Evolutionary conservation across 2,113 vertebrate species (phyloP).

Genomic region (Saguinus midas): DNA sequence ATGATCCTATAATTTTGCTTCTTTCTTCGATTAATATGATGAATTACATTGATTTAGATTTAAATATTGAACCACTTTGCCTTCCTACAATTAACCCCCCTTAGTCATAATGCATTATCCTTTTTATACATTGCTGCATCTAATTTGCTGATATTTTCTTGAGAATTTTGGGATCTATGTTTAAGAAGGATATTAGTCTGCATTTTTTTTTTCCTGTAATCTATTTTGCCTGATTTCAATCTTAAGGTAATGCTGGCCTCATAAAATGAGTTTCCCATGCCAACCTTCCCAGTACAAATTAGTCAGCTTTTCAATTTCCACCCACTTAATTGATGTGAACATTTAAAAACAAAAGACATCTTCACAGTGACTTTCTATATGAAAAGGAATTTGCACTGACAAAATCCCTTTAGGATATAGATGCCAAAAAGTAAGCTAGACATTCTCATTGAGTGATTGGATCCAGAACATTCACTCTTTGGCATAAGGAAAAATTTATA

Average conservation of each 20-base stretch:
- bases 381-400: neutral
- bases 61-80: neutral
- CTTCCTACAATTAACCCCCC: neutral
- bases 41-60: neutral
- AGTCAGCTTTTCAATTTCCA: neutral
- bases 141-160: neutral
- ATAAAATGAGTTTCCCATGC: neutral
- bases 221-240: neutral
- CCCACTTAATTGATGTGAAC: neutral
- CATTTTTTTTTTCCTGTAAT: constrained; percentile 2
- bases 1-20: neutral
- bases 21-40: neutral
- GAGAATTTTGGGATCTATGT: neutral
- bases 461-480: neutral
- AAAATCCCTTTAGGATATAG: neutral
- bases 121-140: neutral
- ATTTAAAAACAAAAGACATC: constrained; percentile 28
- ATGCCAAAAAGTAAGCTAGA: neutral
- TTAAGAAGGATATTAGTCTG: neutral
- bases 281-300: neutral
- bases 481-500: neutral
- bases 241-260: neutral
- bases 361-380: neutral
- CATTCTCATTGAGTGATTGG: neutral
- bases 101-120: neutral